A percentile compares a stretch with the other conserved stretches of the same genome.
Conservation (phyloP, 2,797 vertebrate genomes). For the Ptychobarbus kaznakovi region DNA sequence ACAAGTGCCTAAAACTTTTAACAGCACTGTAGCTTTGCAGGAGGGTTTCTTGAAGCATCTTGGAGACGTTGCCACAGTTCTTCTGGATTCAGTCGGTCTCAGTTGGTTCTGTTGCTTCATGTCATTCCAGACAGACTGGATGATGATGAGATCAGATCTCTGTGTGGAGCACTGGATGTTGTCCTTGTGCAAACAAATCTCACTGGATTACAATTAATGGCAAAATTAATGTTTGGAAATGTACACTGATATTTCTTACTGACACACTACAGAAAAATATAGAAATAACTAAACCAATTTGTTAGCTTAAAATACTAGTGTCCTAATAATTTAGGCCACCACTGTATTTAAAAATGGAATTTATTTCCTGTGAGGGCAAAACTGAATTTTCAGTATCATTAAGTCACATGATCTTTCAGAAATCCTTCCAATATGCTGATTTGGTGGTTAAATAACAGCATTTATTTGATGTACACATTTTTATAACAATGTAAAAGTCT, state of each 20-base stretch:
- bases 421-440: not conserved
- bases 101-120: too few relatives aligned
- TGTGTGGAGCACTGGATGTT: not conserved
- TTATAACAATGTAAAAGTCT: not conserved
- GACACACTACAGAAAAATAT: not conserved
- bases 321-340: not conserved
- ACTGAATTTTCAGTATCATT: not conserved
- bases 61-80: too few relatives aligned
- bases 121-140: too few relatives aligned
- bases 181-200: not conserved
- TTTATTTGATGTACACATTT: too few relatives aligned
- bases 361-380: not conserved
- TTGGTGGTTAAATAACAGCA: not conserved
- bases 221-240: not conserved
- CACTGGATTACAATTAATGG: not conserved
- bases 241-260: not conserved
- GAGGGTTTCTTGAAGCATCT: too few relatives aligned
- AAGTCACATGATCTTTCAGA: not conserved
- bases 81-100: too few relatives aligned
- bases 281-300: not conserved
- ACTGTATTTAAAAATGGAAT: not conserved
- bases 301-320: not conserved
- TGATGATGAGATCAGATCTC: not conserved
- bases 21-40: too few relatives aligned
- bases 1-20: too few relatives aligned